These are phyloP conservation scores for Metacarcinus magister DNA, from an alignment of 2,888 invertebrate species.

Conservation along the genomic window DNA sequence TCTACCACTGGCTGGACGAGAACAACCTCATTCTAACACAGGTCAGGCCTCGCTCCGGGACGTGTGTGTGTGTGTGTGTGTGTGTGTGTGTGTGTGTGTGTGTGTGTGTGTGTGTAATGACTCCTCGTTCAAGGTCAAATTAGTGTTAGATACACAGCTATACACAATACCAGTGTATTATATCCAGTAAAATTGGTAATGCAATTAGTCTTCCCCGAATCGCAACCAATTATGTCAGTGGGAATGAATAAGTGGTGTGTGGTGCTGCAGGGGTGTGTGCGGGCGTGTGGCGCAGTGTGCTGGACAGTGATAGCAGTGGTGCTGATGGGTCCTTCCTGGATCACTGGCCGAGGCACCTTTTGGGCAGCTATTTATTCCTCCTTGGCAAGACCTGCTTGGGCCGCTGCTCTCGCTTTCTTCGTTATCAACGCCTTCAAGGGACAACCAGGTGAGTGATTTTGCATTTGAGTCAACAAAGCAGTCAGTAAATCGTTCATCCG, in stretches of 20 bases:
- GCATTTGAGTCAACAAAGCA: too few species aligned
- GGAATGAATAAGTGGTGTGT: not conserved
- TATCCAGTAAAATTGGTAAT: not conserved
- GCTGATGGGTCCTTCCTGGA: conserved; percentile 59
- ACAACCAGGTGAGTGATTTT: conserved; percentile 50
- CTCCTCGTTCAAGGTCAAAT: not conserved
- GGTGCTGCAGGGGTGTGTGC: conserved; percentile 49
- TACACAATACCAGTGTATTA: not conserved
- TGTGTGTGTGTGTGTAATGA: conserved; percentile 34
- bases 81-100: not conserved
- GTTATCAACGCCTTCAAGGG: conserved; percentile 72
- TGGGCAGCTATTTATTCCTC: conserved; percentile 74
- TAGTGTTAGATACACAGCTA: not conserved
- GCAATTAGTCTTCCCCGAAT: not conserved
- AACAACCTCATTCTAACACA: conserved; percentile 59
- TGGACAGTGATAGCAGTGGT: conserved; percentile 41
- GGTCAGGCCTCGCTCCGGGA: conserved; percentile 36
- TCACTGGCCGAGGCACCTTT: not conserved
- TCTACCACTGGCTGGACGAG: conserved; percentile 61
- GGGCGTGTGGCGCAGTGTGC: conserved; percentile 27
- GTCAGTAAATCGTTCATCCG: too few species aligned
- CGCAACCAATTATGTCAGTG: not conserved
- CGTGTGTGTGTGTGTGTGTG: conserved; percentile 37
- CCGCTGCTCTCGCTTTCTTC: conserved; percentile 59
- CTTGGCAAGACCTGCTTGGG: conserved; percentile 74